These are phyloP conservation scores for Cheilosia vulpina DNA, from an alignment of 2,888 invertebrate genomes.

Conservation along the genomic window DNA sequence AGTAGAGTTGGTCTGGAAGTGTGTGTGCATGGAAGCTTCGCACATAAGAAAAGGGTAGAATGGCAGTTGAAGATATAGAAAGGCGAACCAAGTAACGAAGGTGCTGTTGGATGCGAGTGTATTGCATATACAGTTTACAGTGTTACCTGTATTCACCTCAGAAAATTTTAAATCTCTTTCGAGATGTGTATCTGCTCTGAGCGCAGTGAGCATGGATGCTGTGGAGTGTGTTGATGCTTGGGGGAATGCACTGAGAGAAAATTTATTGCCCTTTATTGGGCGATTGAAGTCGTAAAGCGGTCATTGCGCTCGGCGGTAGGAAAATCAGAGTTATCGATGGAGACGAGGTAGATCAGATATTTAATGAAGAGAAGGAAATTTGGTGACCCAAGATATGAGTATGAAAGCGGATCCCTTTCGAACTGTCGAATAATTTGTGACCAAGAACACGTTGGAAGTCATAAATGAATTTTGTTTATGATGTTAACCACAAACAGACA, in stretches of 20 bases:
- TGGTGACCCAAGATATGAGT: too few relatives aligned
- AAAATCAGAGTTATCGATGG: slow-evolving; percentile 28
- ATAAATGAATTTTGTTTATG: too few relatives aligned
- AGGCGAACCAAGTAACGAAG: slow-evolving; percentile 51
- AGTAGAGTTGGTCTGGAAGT: slow-evolving; percentile 17
- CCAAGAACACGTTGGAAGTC: too few relatives aligned
- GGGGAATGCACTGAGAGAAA: slow-evolving; percentile 64
- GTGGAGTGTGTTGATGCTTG: slow-evolving; percentile 55
- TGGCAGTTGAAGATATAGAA: slow-evolving; percentile 48
- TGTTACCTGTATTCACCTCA: slow-evolving; percentile 40
- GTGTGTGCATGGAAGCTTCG: slow-evolving; percentile 42
- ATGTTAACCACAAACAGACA: too few relatives aligned
- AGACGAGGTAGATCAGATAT: slow-evolving; percentile 27
- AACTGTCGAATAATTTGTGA: not conserved
- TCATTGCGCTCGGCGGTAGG: slow-evolving; percentile 56
- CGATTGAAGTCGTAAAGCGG: slow-evolving; percentile 72
- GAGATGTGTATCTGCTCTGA: slow-evolving; percentile 53
- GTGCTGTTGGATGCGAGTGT: slow-evolving; percentile 49
- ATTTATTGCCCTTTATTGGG: slow-evolving; percentile 59
- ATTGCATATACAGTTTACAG: not conserved
- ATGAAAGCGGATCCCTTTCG: not conserved
- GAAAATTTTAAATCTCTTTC: slow-evolving; percentile 54
- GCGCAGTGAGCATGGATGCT: slow-evolving; percentile 61
- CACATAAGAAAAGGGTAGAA: slow-evolving; percentile 30
- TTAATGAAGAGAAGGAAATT: too few relatives aligned